Percentiles rank a stretch among this genome's conserved stretches.
These are phyloP conservation scores for Spicauda simplicius DNA, from an alignment of 2,888 invertebrate genomes.

Conservation along the genomic window DNA sequence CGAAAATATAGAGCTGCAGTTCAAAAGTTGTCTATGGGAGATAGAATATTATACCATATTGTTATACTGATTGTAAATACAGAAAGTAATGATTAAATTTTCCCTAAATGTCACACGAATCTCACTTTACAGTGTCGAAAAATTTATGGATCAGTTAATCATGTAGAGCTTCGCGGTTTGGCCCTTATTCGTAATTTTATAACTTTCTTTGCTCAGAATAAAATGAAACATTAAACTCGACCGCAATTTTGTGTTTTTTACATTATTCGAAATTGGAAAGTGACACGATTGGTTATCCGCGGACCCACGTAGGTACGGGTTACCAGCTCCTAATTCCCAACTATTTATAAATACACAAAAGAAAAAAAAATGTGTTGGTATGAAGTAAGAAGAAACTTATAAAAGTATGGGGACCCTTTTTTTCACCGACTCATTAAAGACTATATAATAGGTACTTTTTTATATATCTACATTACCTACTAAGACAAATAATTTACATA, in stretches of 20 bases:
- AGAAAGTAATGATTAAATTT: not conserved
- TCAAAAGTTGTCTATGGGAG: not conserved
- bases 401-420: too few relatives aligned
- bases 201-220: slow-evolving; percentile 24
- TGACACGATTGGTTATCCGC: slow-evolving; percentile 49
- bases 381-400: too few relatives aligned
- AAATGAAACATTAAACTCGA: slow-evolving; percentile 28
- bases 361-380: too few relatives aligned
- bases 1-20: slow-evolving; percentile 17
- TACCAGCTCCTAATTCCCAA: too few relatives aligned
- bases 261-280: slow-evolving; percentile 67
- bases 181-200: slow-evolving; percentile 24
- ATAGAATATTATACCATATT: not conserved
- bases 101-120: slow-evolving; percentile 2
- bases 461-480: too few relatives aligned
- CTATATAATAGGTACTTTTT: too few relatives aligned
- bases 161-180: slow-evolving; percentile 24
- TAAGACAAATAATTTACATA: too few relatives aligned
- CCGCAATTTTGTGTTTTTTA: slow-evolving; percentile 37
- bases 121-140: not conserved
- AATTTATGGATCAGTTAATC: slow-evolving; percentile 16
- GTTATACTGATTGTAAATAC: too few relatives aligned
- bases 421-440: too few relatives aligned
- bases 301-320: not conserved
- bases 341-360: too few relatives aligned